phyloP scores from a whole-genome alignment of 2,113 vertebrate genomes.

The Australoheros scitulus region DNA sequence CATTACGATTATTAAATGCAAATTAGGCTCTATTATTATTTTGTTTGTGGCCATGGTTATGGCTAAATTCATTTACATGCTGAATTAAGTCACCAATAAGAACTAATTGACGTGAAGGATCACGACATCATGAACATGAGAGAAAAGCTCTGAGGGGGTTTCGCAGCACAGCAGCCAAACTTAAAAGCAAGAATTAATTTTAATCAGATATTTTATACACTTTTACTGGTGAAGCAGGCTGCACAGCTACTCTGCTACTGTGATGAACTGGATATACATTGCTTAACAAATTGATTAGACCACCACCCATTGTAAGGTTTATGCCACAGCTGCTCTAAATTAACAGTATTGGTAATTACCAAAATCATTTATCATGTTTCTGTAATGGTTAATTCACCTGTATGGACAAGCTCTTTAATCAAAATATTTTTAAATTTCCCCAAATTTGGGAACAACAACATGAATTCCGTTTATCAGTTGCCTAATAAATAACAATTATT shows the following conservation, averaged over 20 bases:
- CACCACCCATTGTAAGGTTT: neutral
- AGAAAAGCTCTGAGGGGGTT: neutral
- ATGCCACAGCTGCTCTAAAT: neutral
- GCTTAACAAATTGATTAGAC: neutral
- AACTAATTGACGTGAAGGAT: constrained; percentile 9
- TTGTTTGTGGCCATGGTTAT: constrained; percentile 5
- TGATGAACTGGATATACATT: constrained; percentile 1
- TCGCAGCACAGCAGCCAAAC: neutral
- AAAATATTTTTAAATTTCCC: neutral
- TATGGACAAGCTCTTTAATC: neutral
- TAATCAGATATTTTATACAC: neutral
- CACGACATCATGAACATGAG: neutral
- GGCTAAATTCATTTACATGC: constrained; percentile 3
- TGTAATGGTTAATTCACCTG: neutral
- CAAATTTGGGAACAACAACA: neutral
- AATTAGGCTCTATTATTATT: neutral
- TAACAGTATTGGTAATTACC: neutral
- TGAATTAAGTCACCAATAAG: neutral
- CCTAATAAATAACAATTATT: neutral
- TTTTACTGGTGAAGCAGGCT: neutral
- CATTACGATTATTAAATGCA: neutral
- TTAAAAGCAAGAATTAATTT: neutral
- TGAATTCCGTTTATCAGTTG: neutral
- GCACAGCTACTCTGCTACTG: neutral
- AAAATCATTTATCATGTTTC: neutral